These are phyloP conservation scores for Oryzias javanicus DNA, from an alignment of 2,113 vertebrate species.

Conservation along the genomic window DNA sequence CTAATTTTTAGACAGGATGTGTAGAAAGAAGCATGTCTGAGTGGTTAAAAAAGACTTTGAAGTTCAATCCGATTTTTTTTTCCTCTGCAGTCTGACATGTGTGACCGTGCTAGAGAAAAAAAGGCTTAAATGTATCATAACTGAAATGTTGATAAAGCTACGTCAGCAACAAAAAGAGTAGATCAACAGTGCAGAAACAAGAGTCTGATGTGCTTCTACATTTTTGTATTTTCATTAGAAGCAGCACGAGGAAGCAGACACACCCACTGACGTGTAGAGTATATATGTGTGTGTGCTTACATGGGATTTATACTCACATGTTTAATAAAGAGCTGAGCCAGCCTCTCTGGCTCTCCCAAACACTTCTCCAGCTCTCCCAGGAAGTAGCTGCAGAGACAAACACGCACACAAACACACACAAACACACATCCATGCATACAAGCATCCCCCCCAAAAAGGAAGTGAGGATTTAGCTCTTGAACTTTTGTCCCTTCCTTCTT, in stretches of 20 bases:
- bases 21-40: conserved; percentile 3
- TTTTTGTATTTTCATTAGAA: conserved; percentile 42
- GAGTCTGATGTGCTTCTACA: conserved; percentile 46
- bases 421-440: conserved; percentile 17
- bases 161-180: conserved; percentile 22
- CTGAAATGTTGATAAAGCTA: conserved; percentile 46
- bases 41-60: conserved; percentile 21
- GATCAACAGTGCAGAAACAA: conserved; percentile 50
- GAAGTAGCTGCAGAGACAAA: conserved; percentile 81
- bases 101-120: conserved; percentile 38
- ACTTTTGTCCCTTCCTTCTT: conserved; percentile 52
- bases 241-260: conserved; percentile 39
- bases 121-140: conserved; percentile 55
- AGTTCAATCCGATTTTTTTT: conserved; percentile 50
- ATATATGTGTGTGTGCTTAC: conserved; percentile 6
- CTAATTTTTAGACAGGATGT: conserved; percentile 28
- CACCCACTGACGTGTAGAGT: conserved; percentile 9
- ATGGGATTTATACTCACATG: conserved; percentile 78
- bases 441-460: conserved; percentile 31
- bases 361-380: conserved; percentile 88
- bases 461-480: conserved; percentile 47
- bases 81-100: conserved; percentile 47
- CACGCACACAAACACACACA: conserved; percentile 14
- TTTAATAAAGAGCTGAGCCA: conserved; percentile 92
- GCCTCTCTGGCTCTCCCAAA: conserved; percentile 84